phyloP scores from a whole-genome alignment of 1,140 invertebrate species.

The Thalassaphorura encarpata region DNA sequence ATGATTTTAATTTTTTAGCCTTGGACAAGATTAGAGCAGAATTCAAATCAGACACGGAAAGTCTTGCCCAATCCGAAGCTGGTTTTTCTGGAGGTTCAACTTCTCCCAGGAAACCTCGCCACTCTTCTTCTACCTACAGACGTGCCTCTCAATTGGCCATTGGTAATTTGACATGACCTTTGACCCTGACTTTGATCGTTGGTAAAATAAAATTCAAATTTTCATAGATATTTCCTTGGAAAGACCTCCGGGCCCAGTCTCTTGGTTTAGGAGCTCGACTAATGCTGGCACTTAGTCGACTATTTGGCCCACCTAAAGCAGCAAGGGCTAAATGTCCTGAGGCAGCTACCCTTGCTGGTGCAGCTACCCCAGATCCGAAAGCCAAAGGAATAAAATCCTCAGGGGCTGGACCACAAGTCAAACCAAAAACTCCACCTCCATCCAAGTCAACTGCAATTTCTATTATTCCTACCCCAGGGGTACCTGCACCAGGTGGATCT shows the following conservation, averaged over 20 bases:
- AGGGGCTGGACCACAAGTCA: too few relatives aligned
- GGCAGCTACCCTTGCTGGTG: not conserved
- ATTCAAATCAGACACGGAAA: slow-evolving; percentile 40
- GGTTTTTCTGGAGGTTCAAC: slow-evolving; percentile 29
- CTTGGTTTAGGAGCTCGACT: slow-evolving; percentile 17
- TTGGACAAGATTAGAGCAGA: slow-evolving; percentile 42
- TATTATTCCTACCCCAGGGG: too few relatives aligned
- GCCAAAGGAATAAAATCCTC: too few relatives aligned
- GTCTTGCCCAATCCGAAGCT: slow-evolving; percentile 35
- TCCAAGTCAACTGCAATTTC: too few relatives aligned
- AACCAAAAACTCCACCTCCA: too few relatives aligned
- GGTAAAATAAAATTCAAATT: too few relatives aligned
- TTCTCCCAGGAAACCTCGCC: slow-evolving; percentile 7
- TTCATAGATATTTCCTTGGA: slow-evolving; percentile 26
- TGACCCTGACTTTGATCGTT: too few relatives aligned
- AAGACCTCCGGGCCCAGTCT: slow-evolving; percentile 22
- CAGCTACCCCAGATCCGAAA: not conserved
- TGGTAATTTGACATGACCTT: slow-evolving; percentile 7
- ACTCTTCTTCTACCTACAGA: slow-evolving; percentile 30
- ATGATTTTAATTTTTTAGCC: slow-evolving; percentile 35
- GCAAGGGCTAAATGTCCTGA: slow-evolving; percentile 3
- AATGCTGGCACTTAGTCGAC: slow-evolving; percentile 8
- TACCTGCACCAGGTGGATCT: too few relatives aligned
- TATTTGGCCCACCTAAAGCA: slow-evolving; percentile 19
- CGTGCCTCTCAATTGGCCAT: slow-evolving; percentile 31